phyloP scores from a whole-genome alignment of 2,113 vertebrate species.

The Crypturellus undulatus region DNA sequence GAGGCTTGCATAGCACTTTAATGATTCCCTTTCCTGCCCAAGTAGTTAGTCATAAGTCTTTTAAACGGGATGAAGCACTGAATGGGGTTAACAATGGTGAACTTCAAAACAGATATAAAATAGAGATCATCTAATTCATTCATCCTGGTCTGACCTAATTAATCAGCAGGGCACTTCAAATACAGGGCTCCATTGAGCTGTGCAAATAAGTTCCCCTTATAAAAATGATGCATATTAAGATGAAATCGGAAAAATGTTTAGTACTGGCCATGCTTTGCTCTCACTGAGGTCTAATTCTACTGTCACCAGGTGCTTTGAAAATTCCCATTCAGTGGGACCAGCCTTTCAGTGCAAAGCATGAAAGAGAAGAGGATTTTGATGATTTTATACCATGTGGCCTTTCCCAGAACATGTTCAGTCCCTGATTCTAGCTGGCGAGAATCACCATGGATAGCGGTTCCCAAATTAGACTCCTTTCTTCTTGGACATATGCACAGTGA shows the following conservation, averaged over 20 bases:
- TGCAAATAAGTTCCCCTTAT: conserved; percentile 12
- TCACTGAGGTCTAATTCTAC: conserved; percentile 9
- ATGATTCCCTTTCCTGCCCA: conserved; percentile 24
- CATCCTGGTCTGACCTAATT: conserved; percentile 17
- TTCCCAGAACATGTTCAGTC: background rate
- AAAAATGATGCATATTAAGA: conserved; percentile 32
- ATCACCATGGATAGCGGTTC: background rate
- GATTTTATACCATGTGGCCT: background rate
- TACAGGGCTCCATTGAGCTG: background rate
- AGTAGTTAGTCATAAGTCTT: conserved; percentile 37
- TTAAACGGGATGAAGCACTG: conserved; percentile 22
- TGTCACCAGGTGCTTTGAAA: conserved; percentile 11
- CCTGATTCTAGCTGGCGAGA: conserved; percentile 7
- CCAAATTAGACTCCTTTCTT: conserved; percentile 36
- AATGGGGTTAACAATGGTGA: conserved; percentile 18
- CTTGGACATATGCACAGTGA: background rate
- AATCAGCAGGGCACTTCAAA: conserved; percentile 47
- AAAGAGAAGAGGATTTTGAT: background rate
- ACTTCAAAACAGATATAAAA: conserved; percentile 46
- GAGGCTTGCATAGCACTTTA: conserved; percentile 32
- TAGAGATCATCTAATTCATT: conserved; percentile 43
- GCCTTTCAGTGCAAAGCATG: background rate
- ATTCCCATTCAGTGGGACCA: background rate
- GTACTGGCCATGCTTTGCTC: background rate
- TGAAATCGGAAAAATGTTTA: background rate